These are phyloP conservation scores for Nemotelus pantherinus DNA, from an alignment of 2,888 invertebrate genomes.

Conservation along the genomic window DNA sequence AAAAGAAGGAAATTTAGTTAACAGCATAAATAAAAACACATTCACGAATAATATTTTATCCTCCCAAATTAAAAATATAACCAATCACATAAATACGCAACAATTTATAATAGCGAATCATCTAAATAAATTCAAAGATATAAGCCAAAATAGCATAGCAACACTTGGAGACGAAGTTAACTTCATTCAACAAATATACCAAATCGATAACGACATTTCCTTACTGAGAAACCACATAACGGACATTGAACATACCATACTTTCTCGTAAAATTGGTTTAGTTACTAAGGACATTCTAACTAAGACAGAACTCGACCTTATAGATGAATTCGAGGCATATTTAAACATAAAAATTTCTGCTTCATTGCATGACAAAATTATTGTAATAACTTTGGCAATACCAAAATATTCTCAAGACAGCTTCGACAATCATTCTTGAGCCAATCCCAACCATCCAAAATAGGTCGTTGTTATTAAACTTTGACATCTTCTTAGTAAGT, in stretches of 20 bases:
- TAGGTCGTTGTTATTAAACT: not conserved
- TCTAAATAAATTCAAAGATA: conserved; percentile 21
- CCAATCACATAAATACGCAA: conserved; percentile 26
- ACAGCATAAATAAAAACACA: not conserved
- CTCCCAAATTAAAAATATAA: conserved; percentile 39
- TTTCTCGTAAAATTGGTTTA: conserved; percentile 4
- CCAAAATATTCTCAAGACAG: not conserved
- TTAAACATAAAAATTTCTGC: conserved; percentile 13
- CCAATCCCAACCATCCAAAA: conserved; percentile 3
- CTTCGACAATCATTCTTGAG: not conserved
- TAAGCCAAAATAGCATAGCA: conserved; percentile 11
- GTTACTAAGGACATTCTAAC: conserved; percentile 25
- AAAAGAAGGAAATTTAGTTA: conserved; percentile 16
- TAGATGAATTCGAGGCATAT: conserved; percentile 18
- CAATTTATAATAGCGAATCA: conserved; percentile 26
- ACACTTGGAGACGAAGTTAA: conserved; percentile 9
- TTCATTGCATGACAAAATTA: not conserved
- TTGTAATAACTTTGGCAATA: not conserved
- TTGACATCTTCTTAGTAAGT: not conserved
- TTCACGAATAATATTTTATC: conserved; percentile 6
- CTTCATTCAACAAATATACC: conserved; percentile 19
- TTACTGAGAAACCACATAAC: not conserved
- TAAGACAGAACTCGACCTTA: conserved; percentile 24
- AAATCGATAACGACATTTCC: conserved; percentile 21
- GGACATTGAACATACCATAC: conserved; percentile 15